Conservation (phyloP, 2,113 vertebrate species). For the Galemys pyrenaicus region DNA sequence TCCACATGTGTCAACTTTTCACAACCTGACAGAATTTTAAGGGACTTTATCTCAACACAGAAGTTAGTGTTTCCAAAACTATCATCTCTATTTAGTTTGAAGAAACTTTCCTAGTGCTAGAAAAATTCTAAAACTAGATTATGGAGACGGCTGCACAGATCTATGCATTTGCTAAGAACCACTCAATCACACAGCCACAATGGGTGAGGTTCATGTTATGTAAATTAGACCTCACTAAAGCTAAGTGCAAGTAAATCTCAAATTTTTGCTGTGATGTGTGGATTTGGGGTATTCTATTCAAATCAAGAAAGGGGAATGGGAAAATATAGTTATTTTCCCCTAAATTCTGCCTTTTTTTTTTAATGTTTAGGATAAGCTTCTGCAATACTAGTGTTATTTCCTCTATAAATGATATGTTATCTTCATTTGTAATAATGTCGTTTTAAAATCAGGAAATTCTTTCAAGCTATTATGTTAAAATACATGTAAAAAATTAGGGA, state of each 20-base stretch:
- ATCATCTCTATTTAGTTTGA: background rate
- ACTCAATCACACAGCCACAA: background rate
- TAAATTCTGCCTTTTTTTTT: background rate
- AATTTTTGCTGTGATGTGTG: background rate
- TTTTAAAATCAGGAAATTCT: background rate
- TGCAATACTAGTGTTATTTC: no score
- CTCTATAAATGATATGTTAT: background rate
- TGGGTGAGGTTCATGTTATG: background rate
- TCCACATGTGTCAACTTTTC: no score
- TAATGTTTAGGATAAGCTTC: no score
- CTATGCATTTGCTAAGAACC: background rate
- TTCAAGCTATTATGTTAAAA: constrained; percentile 8
- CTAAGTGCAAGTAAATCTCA: background rate
- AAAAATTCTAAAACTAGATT: background rate
- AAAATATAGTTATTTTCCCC: background rate
- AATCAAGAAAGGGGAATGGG: background rate
- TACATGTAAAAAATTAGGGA: background rate
- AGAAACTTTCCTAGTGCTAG: background rate
- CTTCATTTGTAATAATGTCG: background rate
- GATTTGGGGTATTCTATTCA: background rate
- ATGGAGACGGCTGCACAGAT: background rate
- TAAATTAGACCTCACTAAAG: background rate
- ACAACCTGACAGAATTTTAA: background rate
- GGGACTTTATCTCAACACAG: background rate
- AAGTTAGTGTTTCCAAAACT: background rate